A percentile compares a stretch with the other conserved stretches of the same genome.
phyloP scores from a whole-genome alignment of 2,888 invertebrate genomes.

The Thereva nobilitata region DNA sequence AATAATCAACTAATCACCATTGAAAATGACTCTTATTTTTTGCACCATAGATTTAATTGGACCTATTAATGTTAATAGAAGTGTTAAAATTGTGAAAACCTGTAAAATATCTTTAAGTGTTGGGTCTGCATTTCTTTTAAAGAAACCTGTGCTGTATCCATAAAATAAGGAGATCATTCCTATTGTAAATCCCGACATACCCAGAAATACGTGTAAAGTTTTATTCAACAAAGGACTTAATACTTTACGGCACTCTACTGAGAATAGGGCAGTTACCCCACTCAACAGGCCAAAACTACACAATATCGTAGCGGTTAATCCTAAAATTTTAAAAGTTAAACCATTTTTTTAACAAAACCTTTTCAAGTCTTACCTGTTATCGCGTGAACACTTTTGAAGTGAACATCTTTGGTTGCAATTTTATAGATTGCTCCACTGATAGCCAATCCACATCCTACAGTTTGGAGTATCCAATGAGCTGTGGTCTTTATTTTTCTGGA shows the following conservation, averaged over 20 bases:
- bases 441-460: constrained; percentile 51
- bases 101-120: constrained; percentile 50
- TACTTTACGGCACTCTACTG: constrained; percentile 46
- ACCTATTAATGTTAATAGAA: constrained; percentile 50
- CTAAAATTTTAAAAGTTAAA: constrained; percentile 42
- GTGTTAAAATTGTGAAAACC: constrained; percentile 49
- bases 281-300: constrained; percentile 50
- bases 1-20: no score
- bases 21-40: no score
- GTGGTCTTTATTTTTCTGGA: constrained; percentile 52
- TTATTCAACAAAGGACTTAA: constrained; percentile 52
- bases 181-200: constrained; percentile 50
- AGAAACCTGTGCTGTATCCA: constrained; percentile 53
- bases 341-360: constrained; percentile 46
- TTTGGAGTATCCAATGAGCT: constrained; percentile 53
- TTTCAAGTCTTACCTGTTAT: constrained; percentile 10
- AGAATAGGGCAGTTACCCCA: constrained; percentile 51
- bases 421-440: constrained; percentile 52
- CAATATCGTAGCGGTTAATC: constrained; percentile 52
- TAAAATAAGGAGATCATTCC: constrained; percentile 53
- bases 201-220: constrained; percentile 52
- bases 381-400: constrained; percentile 49
- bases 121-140: constrained; percentile 45
- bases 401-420: constrained; percentile 49
- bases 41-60: constrained; percentile 46